Conservation (phyloP, 2,113 vertebrate species). For the Ancistrus triradiatus region DNA sequence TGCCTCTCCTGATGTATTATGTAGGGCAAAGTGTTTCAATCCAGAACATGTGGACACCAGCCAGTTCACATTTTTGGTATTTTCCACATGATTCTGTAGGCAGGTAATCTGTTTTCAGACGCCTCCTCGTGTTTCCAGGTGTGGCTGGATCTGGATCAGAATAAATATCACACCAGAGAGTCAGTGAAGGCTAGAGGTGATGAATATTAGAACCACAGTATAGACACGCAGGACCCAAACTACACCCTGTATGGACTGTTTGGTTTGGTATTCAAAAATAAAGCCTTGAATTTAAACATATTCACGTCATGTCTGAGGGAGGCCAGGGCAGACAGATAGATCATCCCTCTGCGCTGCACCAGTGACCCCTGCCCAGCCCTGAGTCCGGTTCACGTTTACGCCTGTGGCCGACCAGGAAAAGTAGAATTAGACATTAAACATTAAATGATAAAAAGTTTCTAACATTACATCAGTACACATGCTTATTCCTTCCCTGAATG, state of each 20-base stretch:
- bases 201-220: background rate
- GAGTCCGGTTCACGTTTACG: too few relatives aligned
- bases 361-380: too few relatives aligned
- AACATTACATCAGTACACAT: too few relatives aligned
- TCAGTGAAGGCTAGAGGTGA: background rate
- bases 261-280: too few relatives aligned
- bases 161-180: background rate
- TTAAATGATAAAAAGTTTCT: too few relatives aligned
- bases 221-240: background rate
- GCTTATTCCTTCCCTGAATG: too few relatives aligned
- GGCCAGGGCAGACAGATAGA: too few relatives aligned
- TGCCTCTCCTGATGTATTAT: background rate
- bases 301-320: too few relatives aligned
- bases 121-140: background rate
- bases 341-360: too few relatives aligned
- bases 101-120: background rate
- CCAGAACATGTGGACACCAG: background rate
- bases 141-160: background rate
- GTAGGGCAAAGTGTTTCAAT: background rate
- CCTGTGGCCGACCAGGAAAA: too few relatives aligned
- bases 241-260: background rate
- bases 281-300: too few relatives aligned
- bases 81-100: background rate
- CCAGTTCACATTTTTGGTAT: background rate
- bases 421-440: too few relatives aligned